These are phyloP conservation scores for Dynastes hyllus DNA, from an alignment of 2,888 invertebrate species.

Conservation along the genomic window DNA sequence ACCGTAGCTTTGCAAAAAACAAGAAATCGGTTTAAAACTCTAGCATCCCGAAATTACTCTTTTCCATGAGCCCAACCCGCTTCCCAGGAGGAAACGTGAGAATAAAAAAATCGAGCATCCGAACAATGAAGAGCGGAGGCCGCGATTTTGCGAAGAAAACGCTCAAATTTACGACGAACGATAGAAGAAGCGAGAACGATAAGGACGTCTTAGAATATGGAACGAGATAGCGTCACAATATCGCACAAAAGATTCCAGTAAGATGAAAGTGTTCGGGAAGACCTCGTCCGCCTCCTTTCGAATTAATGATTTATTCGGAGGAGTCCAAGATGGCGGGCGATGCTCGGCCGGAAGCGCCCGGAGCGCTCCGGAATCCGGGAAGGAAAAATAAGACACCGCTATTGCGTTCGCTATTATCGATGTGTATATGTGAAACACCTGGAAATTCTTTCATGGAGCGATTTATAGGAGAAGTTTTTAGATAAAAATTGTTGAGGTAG, in stretches of 20 bases:
- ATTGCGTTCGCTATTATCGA: neutral
- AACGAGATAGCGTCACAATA: neutral
- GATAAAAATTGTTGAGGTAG: neutral
- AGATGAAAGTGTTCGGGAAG: constrained; percentile 56
- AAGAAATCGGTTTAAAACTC: too few relatives aligned
- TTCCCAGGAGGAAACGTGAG: constrained; percentile 1
- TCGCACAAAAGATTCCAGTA: constrained; percentile 45
- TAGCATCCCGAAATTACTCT: neutral
- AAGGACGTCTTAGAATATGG: neutral
- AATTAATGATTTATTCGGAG: constrained; percentile 66
- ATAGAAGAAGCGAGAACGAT: neutral
- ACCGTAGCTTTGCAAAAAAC: too few relatives aligned
- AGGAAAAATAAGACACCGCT: constrained; percentile 14
- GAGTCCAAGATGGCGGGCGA: constrained; percentile 60
- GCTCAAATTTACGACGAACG: neutral
- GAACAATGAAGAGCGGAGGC: constrained; percentile 16
- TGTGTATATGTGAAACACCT: constrained; percentile 3
- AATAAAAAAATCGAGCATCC: constrained; percentile 8
- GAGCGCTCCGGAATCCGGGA: constrained; percentile 57
- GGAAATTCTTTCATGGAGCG: neutral
- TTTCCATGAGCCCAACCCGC: neutral
- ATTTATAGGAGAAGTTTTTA: neutral
- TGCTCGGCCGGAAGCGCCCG: constrained; percentile 55
- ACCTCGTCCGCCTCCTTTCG: constrained; percentile 58
- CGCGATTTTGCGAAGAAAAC: constrained; percentile 18